A percentile compares a stretch with the other conserved stretches of the same genome.
phyloP scores from a whole-genome alignment of 1,140 invertebrate genomes.

The Drosophila obscura region DNA sequence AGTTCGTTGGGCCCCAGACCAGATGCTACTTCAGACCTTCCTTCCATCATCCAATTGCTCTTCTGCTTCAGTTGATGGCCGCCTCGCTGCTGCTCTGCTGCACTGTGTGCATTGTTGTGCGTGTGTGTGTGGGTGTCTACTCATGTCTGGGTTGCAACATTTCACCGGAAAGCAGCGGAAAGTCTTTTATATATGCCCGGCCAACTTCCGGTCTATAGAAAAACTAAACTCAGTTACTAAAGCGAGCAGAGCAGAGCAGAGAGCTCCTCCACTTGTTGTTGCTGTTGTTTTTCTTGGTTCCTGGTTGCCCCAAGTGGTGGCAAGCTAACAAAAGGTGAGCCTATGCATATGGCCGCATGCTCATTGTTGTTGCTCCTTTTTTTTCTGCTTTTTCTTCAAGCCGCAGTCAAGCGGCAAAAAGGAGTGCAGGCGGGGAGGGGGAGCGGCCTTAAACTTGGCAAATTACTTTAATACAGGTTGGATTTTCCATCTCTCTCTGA shows the following conservation, averaged over 20 bases:
- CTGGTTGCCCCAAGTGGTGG: slow-evolving; percentile 49
- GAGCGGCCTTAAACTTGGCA: slow-evolving; percentile 64
- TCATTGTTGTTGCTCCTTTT: slow-evolving; percentile 20
- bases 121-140: slow-evolving; percentile 33
- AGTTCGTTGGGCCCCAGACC: slow-evolving; percentile 38
- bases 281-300: too few species aligned
- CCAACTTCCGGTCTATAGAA: slow-evolving; percentile 72
- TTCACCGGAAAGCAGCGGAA: slow-evolving; percentile 76
- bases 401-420: slow-evolving; percentile 50
- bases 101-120: slow-evolving; percentile 60
- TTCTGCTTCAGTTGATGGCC: slow-evolving; percentile 24
- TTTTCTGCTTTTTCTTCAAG: neutral
- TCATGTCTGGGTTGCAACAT: slow-evolving; percentile 73
- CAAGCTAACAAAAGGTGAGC: slow-evolving; percentile 59
- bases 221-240: slow-evolving; percentile 57
- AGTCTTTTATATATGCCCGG: slow-evolving; percentile 73
- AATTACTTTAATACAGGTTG: slow-evolving; percentile 36
- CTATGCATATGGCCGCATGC: slow-evolving; percentile 67
- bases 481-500: neutral
- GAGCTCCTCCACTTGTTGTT: neutral
- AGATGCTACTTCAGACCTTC: slow-evolving; percentile 26
- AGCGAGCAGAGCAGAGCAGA: neutral
- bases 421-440: slow-evolving; percentile 29
- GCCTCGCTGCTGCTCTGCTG: slow-evolving; percentile 13
- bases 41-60: neutral